These are phyloP conservation scores for Tetrax tetrax DNA, from an alignment of 2,113 vertebrate genomes.

Conservation along the genomic window DNA sequence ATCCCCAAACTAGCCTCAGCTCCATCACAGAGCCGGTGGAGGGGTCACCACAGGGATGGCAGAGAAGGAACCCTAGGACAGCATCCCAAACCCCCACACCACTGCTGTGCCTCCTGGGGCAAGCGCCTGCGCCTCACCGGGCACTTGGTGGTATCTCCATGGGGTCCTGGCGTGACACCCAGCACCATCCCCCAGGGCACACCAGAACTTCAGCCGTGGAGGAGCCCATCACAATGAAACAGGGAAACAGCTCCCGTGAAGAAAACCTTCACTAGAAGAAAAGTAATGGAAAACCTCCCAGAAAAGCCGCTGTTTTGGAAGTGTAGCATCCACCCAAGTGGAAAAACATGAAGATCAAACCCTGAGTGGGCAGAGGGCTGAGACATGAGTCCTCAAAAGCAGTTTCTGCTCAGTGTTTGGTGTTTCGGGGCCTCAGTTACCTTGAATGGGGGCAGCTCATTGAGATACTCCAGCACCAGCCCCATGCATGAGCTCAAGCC, in stretches of 20 bases:
- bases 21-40: neutral
- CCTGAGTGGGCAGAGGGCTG: rapidly evolving
- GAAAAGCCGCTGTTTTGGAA: neutral
- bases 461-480: neutral
- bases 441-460: neutral
- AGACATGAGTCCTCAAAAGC: neutral
- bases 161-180: rapidly evolving
- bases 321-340: neutral
- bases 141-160: too few relatives aligned
- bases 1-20: neutral
- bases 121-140: neutral
- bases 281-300: neutral
- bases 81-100: neutral
- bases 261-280: neutral
- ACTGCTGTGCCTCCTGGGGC: neutral
- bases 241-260: neutral
- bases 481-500: rapidly evolving
- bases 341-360: neutral
- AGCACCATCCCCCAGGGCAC: rapidly evolving
- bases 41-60: too few relatives aligned
- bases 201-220: rapidly evolving
- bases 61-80: neutral
- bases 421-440: neutral
- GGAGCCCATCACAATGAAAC: neutral
- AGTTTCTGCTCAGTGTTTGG: neutral